Conservation (phyloP, 2,113 vertebrate species). For the Dryoscopus gambensis region DNA sequence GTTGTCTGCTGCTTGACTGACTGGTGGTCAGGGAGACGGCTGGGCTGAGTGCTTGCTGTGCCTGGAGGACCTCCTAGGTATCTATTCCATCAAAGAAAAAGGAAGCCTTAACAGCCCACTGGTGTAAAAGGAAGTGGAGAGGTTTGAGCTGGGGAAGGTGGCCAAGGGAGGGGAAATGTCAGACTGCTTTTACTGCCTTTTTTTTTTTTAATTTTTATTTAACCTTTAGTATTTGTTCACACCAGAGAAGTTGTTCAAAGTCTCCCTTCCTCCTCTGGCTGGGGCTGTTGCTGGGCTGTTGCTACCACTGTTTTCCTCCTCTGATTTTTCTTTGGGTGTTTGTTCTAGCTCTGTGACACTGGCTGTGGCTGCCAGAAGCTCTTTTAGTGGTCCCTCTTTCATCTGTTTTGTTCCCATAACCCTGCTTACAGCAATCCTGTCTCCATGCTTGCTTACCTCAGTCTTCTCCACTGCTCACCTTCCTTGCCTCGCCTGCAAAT, state of each 20-base stretch:
- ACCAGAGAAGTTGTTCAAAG: neutral
- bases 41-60: neutral
- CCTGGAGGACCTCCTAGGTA: neutral
- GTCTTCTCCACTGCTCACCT: neutral
- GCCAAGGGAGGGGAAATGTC: neutral
- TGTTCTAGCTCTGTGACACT: neutral
- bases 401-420: neutral
- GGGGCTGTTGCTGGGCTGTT: no score
- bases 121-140: neutral
- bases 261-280: neutral
- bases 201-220: neutral
- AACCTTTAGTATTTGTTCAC: neutral
- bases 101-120: neutral
- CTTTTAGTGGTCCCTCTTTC: neutral
- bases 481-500: neutral
- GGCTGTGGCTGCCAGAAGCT: neutral
- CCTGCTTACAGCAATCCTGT: neutral
- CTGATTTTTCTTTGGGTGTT: neutral
- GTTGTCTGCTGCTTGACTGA: neutral
- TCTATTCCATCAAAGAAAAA: neutral
- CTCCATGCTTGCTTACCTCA: neutral
- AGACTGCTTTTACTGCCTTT: neutral
- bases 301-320: neutral
- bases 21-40: neutral
- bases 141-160: neutral